Percentiles rank a stretch among this genome's conserved stretches.
Conservation (phyloP, 2,113 vertebrate genomes). For the Tetrax tetrax region DNA sequence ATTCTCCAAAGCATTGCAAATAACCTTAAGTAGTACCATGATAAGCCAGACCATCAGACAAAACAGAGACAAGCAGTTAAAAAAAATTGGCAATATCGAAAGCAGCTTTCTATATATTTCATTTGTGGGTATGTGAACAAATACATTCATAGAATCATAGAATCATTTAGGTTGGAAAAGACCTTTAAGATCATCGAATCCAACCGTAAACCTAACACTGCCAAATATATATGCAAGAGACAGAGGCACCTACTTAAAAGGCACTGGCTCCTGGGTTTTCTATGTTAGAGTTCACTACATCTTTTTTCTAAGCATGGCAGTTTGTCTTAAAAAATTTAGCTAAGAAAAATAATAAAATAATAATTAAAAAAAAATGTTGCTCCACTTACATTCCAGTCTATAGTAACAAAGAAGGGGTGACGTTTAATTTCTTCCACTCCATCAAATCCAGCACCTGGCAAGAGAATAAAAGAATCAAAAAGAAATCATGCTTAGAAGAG, state of each 20-base stretch:
- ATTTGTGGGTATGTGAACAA: not conserved
- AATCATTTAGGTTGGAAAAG: no score
- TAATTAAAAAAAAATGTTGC: not conserved
- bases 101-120: not conserved
- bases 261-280: not conserved
- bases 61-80: not conserved
- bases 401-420: constrained; percentile 89
- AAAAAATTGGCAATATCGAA: not conserved
- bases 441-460: constrained; percentile 89
- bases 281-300: not conserved
- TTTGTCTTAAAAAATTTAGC: not conserved
- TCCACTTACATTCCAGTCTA: constrained; percentile 93
- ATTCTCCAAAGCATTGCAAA: not conserved
- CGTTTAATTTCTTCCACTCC: constrained; percentile 96
- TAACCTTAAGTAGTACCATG: not conserved
- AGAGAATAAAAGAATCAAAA: not conserved
- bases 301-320: not conserved
- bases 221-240: not conserved
- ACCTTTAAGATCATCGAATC: no score
- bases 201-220: not conserved
- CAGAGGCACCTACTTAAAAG: not conserved
- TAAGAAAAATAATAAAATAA: not conserved
- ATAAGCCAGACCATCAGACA: not conserved
- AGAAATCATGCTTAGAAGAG: not conserved
- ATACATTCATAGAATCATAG: not conserved